Base-by-base conservation (phyloP, 2,113 vertebrate genomes). In the Tiliqua scincoides region DNA sequence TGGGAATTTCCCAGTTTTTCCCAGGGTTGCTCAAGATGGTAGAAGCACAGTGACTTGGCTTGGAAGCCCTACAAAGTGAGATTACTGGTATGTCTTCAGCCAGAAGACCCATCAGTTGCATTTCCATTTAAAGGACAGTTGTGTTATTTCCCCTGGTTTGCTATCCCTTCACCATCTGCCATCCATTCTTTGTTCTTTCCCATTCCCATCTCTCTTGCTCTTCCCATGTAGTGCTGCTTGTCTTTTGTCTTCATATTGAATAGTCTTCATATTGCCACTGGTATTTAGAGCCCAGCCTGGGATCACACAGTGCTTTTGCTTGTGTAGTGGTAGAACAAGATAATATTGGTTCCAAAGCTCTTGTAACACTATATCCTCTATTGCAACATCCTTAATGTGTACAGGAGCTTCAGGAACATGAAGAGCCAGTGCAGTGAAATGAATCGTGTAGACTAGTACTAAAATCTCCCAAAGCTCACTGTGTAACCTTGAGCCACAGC, bases 11-110 rank as follows among this genome's bases (percentile, higher is more conserved):
- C 85, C 70, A 80, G 82, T 79, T 43, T 12, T 75, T 62, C 35
- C 21, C 0, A 0, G 63, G 15, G n/a, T 87, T 82, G 73, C 20
- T 25, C 9, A 0, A 0, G 85, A 30, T 59, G 77, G 76, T 68
- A 82, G 85, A 82, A 89, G 17, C 87, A 79, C 77, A 0, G 0
- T 48, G 89, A 93, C 83, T 82, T 92, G 85, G 83, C 91, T 78
- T 6, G 0, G 0, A 85, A 62, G 79, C 83, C 85, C 86, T 7
- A 89, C 84, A 91, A 86, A 85, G 65, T 35, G 21, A 52, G 18
- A 35, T 65, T 59, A 37, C 0, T 88, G 91, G 62, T 86, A 91
- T 90, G 75, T 83, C 77, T 52, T 20, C 85, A 92, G 80, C 3
- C 85, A 75, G 80, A n/a, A 84, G 88, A 84, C 35, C 0, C 84